Percentiles rank a stretch among this genome's conserved stretches.
Evolutionary conservation across 2,888 invertebrate genomes (phyloP).

Genomic region (Mimas tiliae): DNA sequence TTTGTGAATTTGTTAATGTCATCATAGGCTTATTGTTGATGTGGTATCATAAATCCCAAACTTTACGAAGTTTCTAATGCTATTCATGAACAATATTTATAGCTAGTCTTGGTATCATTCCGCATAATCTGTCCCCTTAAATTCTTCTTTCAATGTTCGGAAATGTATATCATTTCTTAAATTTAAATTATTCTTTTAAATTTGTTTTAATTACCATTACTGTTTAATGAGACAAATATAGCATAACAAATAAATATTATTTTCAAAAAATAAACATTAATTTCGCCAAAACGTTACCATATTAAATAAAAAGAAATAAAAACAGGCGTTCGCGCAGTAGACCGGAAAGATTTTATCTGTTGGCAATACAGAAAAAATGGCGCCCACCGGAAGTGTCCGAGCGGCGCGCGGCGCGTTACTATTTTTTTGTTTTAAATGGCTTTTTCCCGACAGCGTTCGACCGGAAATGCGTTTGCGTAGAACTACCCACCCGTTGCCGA

Average conservation of each 20-base stretch:
- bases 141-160: too few species aligned
- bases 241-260: constrained; percentile 13
- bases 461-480: constrained; percentile 85
- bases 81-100: too few species aligned
- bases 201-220: neutral
- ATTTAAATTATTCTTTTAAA: too few species aligned
- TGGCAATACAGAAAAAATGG: constrained; percentile 85
- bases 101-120: neutral
- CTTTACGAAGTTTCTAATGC: too few species aligned
- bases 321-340: constrained; percentile 80
- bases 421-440: constrained; percentile 85
- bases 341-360: constrained; percentile 85
- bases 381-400: constrained; percentile 85
- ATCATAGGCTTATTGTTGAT: neutral
- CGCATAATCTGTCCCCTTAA: too few species aligned
- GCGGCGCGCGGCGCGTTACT: constrained; percentile 82
- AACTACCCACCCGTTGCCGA: constrained; percentile 69
- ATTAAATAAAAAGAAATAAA: constrained; percentile 75
- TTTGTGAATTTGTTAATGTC: neutral
- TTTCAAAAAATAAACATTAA: constrained; percentile 49
- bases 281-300: constrained; percentile 74
- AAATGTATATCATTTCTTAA: too few species aligned
- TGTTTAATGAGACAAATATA: neutral
- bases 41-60: neutral
- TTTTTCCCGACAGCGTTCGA: constrained; percentile 83